phyloP scores from a whole-genome alignment of 1,140 invertebrate species.

The Hylyphantes graminicola region DNA sequence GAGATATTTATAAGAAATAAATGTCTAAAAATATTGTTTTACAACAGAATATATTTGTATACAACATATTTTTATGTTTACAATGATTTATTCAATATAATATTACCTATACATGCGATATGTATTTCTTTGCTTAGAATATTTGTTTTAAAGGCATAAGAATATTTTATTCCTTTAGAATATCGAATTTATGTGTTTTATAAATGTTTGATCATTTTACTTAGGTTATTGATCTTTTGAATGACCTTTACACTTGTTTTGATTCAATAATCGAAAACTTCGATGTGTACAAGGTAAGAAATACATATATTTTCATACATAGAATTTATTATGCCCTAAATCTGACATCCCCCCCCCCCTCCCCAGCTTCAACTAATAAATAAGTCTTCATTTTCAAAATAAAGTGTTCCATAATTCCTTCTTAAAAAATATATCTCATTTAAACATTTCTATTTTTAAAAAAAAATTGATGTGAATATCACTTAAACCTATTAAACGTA shows the following conservation, averaged over 20 bases:
- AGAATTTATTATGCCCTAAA: neutral
- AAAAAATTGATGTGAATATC: neutral
- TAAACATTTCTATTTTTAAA: neutral
- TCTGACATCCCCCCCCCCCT: too few species aligned
- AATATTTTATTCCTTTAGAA: too few species aligned
- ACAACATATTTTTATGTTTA: too few species aligned
- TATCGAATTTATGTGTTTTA: too few species aligned
- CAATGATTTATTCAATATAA: too few species aligned
- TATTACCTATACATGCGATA: too few species aligned
- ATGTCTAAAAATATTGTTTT: too few species aligned
- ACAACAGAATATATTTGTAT: too few species aligned
- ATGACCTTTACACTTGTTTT: constrained; percentile 95
- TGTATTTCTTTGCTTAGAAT: too few species aligned
- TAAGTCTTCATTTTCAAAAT: neutral
- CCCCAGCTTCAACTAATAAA: neutral
- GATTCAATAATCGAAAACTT: constrained; percentile 93
- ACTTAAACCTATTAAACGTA: neutral
- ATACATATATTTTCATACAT: neutral
- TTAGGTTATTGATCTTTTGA: constrained; percentile 87
- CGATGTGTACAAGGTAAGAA: constrained; percentile 89
- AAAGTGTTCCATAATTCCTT: neutral
- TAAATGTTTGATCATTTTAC: too few species aligned
- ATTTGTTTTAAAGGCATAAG: too few species aligned
- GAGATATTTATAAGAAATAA: too few species aligned
- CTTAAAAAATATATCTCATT: neutral